Evolutionary conservation across 2,888 invertebrate genomes (phyloP), one percentile per base, ranked within the genome.

Genomic region (Drosophila mimetica): DNA sequence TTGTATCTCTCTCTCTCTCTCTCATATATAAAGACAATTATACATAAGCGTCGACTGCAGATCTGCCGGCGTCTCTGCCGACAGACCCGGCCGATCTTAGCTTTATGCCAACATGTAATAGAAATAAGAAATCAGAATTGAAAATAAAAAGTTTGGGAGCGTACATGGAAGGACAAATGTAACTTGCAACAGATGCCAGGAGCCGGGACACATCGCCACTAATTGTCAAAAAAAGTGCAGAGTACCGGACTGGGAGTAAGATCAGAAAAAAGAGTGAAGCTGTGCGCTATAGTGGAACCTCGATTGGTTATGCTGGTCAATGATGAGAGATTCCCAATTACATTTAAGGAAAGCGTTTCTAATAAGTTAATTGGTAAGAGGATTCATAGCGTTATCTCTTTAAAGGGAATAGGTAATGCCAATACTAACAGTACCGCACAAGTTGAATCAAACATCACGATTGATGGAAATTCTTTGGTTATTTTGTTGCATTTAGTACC

Each of bases 401-500:
- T 36, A 36, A 36, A 36, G 36, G 14, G 36, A n/a, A 14, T 36
- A 36, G 36, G 36, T 36, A 36, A 14, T 36, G 36, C 36, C 36
- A 36, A 14, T 36, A 36, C 36, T 2, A 13, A 32, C 32, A 32
- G 32, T 32, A 32, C 13, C 3, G 32, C 32, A 32, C 32, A 11
- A 32, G 32, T 32, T 4, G 13, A 32, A 32, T 13, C 13, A 32
- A 18, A 39, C 18, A 18, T 14, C 18, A 34, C 55, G 18, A 47
- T 41, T 25, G n/a, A 52, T 30, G 46, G 11, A 28, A 55, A 67
- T 11, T 30, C 30, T 14, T 20, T 51, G 2, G 36, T 20, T 22
- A n/a, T 59, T 30, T 18, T 53, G 30, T 50, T 58, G n/a, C 42
- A 50, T 37, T n/a, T 46, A 44, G 34, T 54, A n/a, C 32, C 28